Evolutionary conservation across 2,888 invertebrate genomes (phyloP).

Genomic region (Pollenia griseotomentosa): DNA sequence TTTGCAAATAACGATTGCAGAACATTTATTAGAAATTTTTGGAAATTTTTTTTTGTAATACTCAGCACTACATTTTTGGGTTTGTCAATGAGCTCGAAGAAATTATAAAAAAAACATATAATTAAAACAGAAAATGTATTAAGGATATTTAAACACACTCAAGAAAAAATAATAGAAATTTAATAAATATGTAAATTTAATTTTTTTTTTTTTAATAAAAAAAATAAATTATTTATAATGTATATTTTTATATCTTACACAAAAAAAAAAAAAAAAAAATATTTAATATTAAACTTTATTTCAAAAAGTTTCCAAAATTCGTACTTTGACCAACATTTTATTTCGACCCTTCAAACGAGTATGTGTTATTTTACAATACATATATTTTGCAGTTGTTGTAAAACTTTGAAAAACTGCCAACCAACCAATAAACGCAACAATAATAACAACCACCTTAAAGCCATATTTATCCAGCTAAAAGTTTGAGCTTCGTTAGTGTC

Average conservation of each 20-base stretch:
- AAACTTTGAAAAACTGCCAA: conserved; percentile 68
- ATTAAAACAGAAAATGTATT: conserved; percentile 44
- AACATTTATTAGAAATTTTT: conserved; percentile 1
- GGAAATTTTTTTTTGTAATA: conserved; percentile 28
- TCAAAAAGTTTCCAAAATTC: neutral
- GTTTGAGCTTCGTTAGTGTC: conserved; percentile 72
- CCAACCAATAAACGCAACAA: conserved; percentile 60
- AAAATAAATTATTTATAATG: neutral
- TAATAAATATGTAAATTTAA: neutral
- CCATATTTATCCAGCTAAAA: conserved; percentile 57
- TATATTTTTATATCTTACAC: neutral
- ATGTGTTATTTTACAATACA: conserved; percentile 46
- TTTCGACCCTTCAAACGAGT: neutral
- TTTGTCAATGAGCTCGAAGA: conserved; percentile 48
- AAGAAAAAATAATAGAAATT: neutral
- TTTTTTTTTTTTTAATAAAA: no score
- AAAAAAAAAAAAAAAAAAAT: neutral
- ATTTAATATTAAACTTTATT: neutral
- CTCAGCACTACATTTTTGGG: conserved; percentile 50
- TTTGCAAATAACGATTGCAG: conserved; percentile 41
- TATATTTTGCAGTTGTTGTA: conserved; percentile 66
- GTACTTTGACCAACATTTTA: neutral
- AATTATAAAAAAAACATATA: conserved; percentile 29
- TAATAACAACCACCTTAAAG: conserved; percentile 44
- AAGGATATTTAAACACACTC: conserved; percentile 4